phyloP scores from a whole-genome alignment of 2,113 vertebrate genomes.

The Nycticebus coucang region DNA sequence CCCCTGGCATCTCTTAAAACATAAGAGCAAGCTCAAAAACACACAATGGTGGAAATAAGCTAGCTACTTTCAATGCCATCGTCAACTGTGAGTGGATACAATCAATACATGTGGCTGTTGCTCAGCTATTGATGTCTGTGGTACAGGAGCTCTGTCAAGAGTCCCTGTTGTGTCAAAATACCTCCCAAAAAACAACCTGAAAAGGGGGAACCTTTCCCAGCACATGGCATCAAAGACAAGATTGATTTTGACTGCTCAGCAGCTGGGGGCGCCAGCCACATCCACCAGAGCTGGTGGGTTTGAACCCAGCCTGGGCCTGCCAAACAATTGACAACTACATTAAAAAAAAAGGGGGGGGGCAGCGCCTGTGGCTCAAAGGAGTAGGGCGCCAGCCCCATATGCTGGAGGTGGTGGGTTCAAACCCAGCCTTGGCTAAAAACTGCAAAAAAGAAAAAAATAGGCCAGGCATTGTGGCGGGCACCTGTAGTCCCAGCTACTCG shows the following conservation, averaged over 20 bases:
- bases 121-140: constrained; percentile 49
- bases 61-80: constrained; percentile 69
- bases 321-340: too few relatives aligned
- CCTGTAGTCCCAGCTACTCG: too few relatives aligned
- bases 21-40: constrained; percentile 84
- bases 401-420: too few relatives aligned
- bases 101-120: not conserved
- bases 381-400: too few relatives aligned
- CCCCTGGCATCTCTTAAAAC: constrained; percentile 88
- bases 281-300: too few relatives aligned
- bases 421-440: too few relatives aligned
- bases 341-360: too few relatives aligned
- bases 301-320: too few relatives aligned
- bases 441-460: too few relatives aligned
- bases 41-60: constrained; percentile 72
- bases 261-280: too few relatives aligned
- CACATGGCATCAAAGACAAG: not conserved
- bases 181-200: not conserved
- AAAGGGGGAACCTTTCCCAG: constrained; percentile 23
- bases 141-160: constrained; percentile 49
- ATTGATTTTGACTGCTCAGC: constrained; percentile 7
- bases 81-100: constrained; percentile 46
- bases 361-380: too few relatives aligned
- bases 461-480: too few relatives aligned
- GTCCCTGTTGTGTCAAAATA: constrained; percentile 61